A percentile compares a stretch with the other conserved stretches of the same genome.
Evolutionary conservation across 2,113 vertebrate species (phyloP).

Genomic region (Brienomyrus longianalis): DNA sequence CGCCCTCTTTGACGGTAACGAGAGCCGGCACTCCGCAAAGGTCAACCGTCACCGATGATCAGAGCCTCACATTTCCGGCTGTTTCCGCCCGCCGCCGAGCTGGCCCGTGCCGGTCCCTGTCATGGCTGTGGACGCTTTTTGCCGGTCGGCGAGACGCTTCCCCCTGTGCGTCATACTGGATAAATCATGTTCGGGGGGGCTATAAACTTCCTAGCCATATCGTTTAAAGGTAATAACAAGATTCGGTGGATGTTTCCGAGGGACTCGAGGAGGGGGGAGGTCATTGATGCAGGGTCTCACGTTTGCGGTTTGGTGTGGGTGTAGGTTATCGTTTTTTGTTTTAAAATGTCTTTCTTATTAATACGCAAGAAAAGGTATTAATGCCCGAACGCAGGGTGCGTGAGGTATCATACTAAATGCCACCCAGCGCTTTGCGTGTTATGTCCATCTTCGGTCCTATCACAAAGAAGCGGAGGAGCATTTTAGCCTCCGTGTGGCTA

Average conservation of each 20-base stretch:
- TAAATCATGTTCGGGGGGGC: neutral
- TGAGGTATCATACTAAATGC: neutral
- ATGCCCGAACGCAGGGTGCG: neutral
- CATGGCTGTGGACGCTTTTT: neutral
- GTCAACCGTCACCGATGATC: constrained; percentile 5
- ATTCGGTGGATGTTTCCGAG: neutral
- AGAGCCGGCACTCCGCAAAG: constrained; percentile 12
- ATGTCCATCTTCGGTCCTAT: neutral
- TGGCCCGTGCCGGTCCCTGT: neutral
- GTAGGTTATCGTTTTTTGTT: neutral
- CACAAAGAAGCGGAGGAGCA: neutral
- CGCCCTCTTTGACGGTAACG: neutral
- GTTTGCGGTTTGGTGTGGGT: neutral
- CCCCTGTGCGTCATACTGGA: neutral
- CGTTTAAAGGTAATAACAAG: neutral
- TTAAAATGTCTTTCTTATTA: neutral
- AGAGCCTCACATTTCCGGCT: neutral
- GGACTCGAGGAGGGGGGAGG: neutral
- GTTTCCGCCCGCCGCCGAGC: neutral
- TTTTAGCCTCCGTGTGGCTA: neutral
- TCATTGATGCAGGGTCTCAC: neutral
- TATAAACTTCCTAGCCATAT: neutral
- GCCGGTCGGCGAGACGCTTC: neutral
- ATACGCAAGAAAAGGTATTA: neutral
- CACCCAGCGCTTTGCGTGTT: neutral